Evolutionary conservation across 2,113 vertebrate genomes (phyloP).

Genomic region (Syngnathus floridae): DNA sequence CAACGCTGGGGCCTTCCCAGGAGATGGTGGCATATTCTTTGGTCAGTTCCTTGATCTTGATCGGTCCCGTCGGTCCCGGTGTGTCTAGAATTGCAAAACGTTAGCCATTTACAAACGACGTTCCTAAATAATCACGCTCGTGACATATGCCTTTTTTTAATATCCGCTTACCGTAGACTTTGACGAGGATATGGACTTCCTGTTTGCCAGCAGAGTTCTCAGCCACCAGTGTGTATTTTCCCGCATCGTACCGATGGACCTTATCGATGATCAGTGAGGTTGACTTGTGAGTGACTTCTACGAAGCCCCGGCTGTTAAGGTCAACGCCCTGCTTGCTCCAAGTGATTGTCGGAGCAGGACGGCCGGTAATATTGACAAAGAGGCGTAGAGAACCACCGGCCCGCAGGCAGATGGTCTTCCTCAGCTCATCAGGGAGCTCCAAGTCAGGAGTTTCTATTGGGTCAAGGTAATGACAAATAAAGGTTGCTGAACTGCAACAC

Average conservation of each 20-base stretch:
- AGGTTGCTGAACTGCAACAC: neutral
- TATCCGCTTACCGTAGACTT: slow-evolving; percentile 84
- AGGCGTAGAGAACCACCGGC: slow-evolving; percentile 86
- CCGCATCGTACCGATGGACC: slow-evolving; percentile 94
- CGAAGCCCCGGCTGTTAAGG: slow-evolving; percentile 84
- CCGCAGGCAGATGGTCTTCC: slow-evolving; percentile 89
- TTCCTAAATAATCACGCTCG: neutral
- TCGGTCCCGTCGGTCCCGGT: slow-evolving; percentile 85
- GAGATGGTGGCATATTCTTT: slow-evolving; percentile 86
- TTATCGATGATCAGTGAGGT: slow-evolving; percentile 90
- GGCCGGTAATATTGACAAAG: slow-evolving; percentile 83
- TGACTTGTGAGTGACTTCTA: slow-evolving; percentile 83
- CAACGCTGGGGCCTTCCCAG: slow-evolving; percentile 89
- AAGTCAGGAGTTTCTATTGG: slow-evolving; percentile 89
- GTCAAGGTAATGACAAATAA: neutral
- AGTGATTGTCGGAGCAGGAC: slow-evolving; percentile 81
- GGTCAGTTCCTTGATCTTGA: slow-evolving; percentile 87
- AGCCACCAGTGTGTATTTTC: slow-evolving; percentile 88
- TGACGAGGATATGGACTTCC: slow-evolving; percentile 87
- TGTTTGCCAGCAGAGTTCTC: slow-evolving; percentile 95
- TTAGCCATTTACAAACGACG: neutral
- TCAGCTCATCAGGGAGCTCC: slow-evolving; percentile 90
- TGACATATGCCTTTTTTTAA: neutral
- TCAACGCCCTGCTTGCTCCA: slow-evolving; percentile 90
- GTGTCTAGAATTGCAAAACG: slow-evolving; percentile 74